Conservation (phyloP, 2,888 invertebrate species). For the Polydrusus tereticollis region DNA sequence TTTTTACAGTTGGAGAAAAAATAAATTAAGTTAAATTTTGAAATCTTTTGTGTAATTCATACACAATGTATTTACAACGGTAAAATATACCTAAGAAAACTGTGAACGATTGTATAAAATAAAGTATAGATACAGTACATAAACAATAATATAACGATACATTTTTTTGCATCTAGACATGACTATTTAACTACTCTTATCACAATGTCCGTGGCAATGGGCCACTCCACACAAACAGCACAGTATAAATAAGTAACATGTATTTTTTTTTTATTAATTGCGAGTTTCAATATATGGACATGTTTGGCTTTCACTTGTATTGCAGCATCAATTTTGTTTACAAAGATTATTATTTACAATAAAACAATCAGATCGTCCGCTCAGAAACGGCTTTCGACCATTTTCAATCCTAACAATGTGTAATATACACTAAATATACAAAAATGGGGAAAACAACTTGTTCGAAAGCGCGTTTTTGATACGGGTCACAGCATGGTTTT, state of each 20-base stretch:
- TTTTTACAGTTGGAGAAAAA: conserved; percentile 58
- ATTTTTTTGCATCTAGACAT: conserved; percentile 66
- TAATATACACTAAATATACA: conserved; percentile 54
- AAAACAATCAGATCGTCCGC: conserved; percentile 46
- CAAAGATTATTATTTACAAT: conserved; percentile 56
- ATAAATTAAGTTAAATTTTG: conserved; percentile 62
- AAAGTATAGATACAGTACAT: conserved; percentile 67
- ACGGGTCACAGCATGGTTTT: conserved; percentile 25
- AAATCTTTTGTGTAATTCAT: conserved; percentile 63
- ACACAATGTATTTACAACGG: conserved; percentile 67
- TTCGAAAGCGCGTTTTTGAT: conserved; percentile 30
- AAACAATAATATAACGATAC: conserved; percentile 67
- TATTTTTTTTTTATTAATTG: conserved; percentile 62
- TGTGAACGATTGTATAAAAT: conserved; percentile 67
- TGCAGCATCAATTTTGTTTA: conserved; percentile 59
- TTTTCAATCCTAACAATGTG: conserved; percentile 52
- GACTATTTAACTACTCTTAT: conserved; percentile 67
- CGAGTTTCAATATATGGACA: conserved; percentile 64
- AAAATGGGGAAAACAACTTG: conserved; percentile 33
- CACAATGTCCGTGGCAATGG: conserved; percentile 66
- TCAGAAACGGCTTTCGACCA: conserved; percentile 49
- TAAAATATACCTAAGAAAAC: conserved; percentile 62
- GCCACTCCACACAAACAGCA: conserved; percentile 65
- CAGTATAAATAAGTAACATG: conserved; percentile 68
- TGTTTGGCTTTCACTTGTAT: conserved; percentile 63